Conservation (phyloP, 2,797 vertebrate species). For the Alcedo atthis region DNA sequence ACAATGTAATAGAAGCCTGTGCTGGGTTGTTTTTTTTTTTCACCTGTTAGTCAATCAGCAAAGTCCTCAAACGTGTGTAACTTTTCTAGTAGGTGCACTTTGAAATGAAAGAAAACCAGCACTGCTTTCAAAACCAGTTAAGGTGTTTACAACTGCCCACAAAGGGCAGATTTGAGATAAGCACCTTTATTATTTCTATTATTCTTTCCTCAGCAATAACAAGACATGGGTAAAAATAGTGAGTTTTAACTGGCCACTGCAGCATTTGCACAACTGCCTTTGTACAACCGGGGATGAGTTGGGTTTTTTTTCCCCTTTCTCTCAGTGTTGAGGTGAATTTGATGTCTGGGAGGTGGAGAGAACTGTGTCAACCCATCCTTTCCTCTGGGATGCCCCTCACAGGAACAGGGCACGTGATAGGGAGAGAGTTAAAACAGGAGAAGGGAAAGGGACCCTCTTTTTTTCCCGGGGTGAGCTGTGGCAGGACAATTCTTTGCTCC, state of each 20-base stretch:
- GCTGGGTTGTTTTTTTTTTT: not conserved
- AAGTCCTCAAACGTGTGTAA: not conserved
- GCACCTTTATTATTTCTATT: not conserved
- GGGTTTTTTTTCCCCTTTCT: not conserved
- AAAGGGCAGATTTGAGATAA: not conserved
- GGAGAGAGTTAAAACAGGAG: not conserved
- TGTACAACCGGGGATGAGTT: not conserved
- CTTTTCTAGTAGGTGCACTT: not conserved
- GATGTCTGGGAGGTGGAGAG: not conserved
- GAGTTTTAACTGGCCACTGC: not conserved
- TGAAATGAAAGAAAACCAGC: not conserved
- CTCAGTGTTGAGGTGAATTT: not conserved
- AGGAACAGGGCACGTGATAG: not conserved
- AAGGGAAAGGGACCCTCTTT: not conserved
- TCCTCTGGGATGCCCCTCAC: not conserved
- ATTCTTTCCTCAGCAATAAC: not conserved
- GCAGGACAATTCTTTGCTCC: not conserved
- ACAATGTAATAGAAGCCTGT: not conserved
- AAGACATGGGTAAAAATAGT: not conserved
- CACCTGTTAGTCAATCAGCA: not conserved
- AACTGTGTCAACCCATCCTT: not conserved
- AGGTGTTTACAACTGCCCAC: not conserved
- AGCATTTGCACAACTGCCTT: not conserved
- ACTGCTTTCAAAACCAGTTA: not conserved
- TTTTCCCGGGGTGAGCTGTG: not conserved